Evolutionary conservation across 2,888 invertebrate genomes (phyloP).

Genomic region (Pristionchus entomophagus): DNA sequence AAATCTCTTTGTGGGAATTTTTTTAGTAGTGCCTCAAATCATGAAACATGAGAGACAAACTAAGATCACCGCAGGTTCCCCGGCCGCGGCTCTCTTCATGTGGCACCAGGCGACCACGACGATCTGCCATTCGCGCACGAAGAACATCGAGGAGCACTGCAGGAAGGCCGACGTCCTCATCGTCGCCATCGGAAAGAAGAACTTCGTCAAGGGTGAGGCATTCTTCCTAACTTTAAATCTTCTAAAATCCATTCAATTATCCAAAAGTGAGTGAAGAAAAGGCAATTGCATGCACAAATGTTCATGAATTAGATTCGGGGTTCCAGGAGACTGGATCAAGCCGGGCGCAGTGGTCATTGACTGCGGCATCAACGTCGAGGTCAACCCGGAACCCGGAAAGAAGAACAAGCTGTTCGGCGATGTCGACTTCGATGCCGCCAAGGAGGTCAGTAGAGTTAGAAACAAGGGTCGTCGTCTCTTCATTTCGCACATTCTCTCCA

Average conservation of each 20-base stretch:
- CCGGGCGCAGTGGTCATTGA: conserved; percentile 98
- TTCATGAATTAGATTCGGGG: not conserved
- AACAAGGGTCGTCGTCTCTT: no score
- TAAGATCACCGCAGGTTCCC: conserved; percentile 91
- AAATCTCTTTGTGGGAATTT: no score
- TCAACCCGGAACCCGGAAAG: conserved; percentile 60
- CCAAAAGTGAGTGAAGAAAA: no score
- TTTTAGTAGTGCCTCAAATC: no score
- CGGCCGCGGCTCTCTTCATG: conserved; percentile 91
- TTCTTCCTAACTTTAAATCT: no score
- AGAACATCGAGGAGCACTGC: conserved; percentile 70
- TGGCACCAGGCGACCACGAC: conserved; percentile 98
- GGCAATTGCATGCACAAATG: not conserved
- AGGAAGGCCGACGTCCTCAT: conserved; percentile 91
- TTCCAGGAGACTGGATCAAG: conserved; percentile 88
- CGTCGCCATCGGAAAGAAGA: conserved; percentile 92
- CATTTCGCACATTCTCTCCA: no score
- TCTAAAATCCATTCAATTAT: no score
- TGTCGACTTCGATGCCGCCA: conserved; percentile 87
- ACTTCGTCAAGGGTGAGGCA: conserved; percentile 87
- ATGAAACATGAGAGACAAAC: no score
- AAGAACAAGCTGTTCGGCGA: conserved; percentile 85
- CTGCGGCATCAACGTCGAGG: conserved; percentile 90
- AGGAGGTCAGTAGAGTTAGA: conserved; percentile 81
- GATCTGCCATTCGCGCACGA: conserved; percentile 93